Conservation (phyloP, 2,797 vertebrate genomes). For the Myotis pilosus region DNA sequence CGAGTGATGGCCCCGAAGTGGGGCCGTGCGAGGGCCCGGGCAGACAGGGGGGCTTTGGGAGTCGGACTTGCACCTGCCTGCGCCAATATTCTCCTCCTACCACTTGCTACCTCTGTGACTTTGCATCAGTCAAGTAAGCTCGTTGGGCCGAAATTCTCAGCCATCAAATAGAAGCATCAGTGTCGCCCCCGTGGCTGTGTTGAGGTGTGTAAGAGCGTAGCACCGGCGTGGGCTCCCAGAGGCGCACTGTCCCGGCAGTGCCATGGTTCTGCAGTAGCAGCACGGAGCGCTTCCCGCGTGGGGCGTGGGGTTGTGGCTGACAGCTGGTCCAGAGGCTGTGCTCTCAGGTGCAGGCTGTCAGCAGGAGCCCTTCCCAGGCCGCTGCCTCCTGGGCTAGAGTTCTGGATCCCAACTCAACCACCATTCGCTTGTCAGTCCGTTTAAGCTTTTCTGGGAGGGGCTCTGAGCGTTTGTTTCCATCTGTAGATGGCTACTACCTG, state of each 20-base stretch:
- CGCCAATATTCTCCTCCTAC: fast-evolving
- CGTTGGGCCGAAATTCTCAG: neutral
- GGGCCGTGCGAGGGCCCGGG: neutral
- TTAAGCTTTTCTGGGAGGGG: neutral
- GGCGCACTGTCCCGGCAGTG: fast-evolving
- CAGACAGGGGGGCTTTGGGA: fast-evolving
- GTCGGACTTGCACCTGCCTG: neutral
- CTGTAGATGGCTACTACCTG: neutral
- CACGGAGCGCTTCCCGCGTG: neutral
- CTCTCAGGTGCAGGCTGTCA: neutral
- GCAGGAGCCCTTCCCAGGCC: neutral
- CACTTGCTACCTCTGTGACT: fast-evolving
- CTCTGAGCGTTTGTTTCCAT: neutral
- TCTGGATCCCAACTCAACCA: neutral
- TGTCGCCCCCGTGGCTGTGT: neutral
- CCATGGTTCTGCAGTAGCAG: neutral
- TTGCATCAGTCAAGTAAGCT: neutral
- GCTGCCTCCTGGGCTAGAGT: neutral
- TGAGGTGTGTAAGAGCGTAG: fast-evolving
- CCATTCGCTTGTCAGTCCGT: fast-evolving
- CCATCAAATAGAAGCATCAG: neutral
- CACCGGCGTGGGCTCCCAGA: neutral
- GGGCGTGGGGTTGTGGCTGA: neutral
- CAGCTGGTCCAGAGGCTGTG: neutral
- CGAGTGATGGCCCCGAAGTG: neutral